Evolutionary conservation across 2,113 vertebrate genomes (phyloP).

Genomic region (Clarias gariepinus): DNA sequence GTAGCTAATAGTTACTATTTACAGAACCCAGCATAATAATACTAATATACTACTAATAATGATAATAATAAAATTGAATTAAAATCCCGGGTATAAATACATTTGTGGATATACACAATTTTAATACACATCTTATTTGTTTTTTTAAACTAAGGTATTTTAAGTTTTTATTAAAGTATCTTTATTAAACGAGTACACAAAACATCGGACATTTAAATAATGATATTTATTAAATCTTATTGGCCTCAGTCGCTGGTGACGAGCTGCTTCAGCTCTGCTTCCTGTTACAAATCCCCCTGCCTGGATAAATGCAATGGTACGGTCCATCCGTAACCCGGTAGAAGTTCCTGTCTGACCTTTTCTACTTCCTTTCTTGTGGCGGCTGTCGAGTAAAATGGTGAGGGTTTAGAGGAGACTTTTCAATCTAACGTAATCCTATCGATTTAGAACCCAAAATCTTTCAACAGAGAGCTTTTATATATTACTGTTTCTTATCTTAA

Average conservation of each 20-base stretch:
- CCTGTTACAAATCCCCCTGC: neutral
- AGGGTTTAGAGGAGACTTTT: neutral
- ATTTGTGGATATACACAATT: neutral
- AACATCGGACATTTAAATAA: neutral
- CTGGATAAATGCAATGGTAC: conserved; percentile 36
- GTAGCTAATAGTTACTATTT: too few species aligned
- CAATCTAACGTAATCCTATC: conserved; percentile 58
- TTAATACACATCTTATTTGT: neutral
- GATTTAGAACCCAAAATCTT: neutral
- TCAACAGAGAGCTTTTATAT: neutral
- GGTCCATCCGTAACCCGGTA: conserved; percentile 55
- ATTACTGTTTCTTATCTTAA: too few species aligned
- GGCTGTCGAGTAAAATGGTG: conserved; percentile 62
- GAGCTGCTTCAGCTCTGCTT: neutral
- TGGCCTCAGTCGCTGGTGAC: neutral
- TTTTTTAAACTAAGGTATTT: neutral
- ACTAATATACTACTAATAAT: too few species aligned
- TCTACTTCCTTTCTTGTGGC: conserved; percentile 61
- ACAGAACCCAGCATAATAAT: too few species aligned
- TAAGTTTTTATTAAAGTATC: too few species aligned
- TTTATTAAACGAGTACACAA: neutral
- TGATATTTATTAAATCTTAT: neutral
- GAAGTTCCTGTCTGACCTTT: conserved; percentile 30
- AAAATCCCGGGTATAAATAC: neutral
- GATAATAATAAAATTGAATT: too few species aligned